phyloP scores from a whole-genome alignment of 92 coral and sea anemone species.

The Phymanthus crucifer region DNA sequence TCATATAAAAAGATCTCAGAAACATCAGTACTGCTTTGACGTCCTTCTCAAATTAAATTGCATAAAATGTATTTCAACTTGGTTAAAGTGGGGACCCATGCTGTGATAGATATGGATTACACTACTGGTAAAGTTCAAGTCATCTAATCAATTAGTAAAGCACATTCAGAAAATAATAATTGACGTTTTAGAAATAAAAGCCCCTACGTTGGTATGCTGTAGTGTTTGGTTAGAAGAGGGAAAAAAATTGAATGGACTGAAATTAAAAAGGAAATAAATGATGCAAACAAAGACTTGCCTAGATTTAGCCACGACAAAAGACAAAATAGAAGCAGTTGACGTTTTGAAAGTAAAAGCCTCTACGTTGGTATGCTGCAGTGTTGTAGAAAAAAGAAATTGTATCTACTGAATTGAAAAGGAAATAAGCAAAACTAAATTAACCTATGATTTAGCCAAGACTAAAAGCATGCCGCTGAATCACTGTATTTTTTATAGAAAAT shows the following conservation, averaged over 20 bases:
- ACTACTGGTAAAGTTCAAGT: background rate
- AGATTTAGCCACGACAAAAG: background rate
- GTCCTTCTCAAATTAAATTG: background rate
- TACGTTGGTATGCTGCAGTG: background rate
- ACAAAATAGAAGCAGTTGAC: too few species aligned
- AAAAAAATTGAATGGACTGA: background rate
- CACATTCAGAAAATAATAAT: background rate
- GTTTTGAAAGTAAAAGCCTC: too few species aligned
- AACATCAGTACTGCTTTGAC: background rate
- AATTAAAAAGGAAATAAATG: background rate
- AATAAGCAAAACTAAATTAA: too few species aligned
- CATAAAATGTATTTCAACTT: background rate
- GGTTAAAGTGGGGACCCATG: background rate
- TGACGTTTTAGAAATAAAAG: too few species aligned
- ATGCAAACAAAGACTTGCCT: background rate
- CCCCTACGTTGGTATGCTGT: background rate
- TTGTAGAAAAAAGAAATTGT: background rate
- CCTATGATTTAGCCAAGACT: too few species aligned
- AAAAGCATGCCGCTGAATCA: background rate
- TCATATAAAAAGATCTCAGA: background rate
- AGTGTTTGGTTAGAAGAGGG: background rate
- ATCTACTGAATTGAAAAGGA: background rate
- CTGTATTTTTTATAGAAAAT: background rate
- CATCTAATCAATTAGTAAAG: conserved; percentile 1
- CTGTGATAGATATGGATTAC: background rate